These are phyloP conservation scores for Setipinna tenuifilis DNA, from an alignment of 2,797 vertebrate genomes.

Conservation along the genomic window DNA sequence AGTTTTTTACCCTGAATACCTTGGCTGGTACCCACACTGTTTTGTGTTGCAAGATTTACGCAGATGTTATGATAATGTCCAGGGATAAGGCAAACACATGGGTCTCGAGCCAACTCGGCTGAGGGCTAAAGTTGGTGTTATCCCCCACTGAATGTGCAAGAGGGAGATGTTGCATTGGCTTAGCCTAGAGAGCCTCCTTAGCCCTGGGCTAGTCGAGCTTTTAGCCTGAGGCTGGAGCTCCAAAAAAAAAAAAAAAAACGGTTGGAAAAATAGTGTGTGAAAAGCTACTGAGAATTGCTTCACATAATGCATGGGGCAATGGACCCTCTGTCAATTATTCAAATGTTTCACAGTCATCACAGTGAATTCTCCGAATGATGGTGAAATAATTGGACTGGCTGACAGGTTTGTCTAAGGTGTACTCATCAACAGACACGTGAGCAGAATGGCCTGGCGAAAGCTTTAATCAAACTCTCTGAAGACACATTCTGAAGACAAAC, in stretches of 20 bases:
- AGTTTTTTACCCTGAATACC: neutral
- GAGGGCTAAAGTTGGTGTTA: neutral
- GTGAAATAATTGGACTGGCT: neutral
- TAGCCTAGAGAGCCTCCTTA: neutral
- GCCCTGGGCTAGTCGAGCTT: neutral
- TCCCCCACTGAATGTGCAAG: neutral
- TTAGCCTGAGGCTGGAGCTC: slow-evolving; percentile 3
- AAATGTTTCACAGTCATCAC: neutral
- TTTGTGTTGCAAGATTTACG: neutral
- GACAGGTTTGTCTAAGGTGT: neutral
- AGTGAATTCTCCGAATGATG: neutral
- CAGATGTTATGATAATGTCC: neutral
- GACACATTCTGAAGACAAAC: neutral
- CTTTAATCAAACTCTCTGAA: neutral
- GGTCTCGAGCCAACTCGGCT: neutral
- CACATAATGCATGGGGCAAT: neutral
- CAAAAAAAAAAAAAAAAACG: neutral
- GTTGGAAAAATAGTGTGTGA: neutral
- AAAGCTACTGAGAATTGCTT: slow-evolving; percentile 11
- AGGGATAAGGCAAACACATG: neutral
- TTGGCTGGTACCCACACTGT: neutral
- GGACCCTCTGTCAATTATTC: neutral
- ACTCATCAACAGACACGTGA: neutral
- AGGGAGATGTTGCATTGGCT: neutral
- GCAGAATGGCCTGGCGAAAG: neutral